Percentiles rank a stretch among this genome's conserved stretches.
phyloP scores from a whole-genome alignment of 2,888 invertebrate genomes.

The Cynaeus angustus region DNA sequence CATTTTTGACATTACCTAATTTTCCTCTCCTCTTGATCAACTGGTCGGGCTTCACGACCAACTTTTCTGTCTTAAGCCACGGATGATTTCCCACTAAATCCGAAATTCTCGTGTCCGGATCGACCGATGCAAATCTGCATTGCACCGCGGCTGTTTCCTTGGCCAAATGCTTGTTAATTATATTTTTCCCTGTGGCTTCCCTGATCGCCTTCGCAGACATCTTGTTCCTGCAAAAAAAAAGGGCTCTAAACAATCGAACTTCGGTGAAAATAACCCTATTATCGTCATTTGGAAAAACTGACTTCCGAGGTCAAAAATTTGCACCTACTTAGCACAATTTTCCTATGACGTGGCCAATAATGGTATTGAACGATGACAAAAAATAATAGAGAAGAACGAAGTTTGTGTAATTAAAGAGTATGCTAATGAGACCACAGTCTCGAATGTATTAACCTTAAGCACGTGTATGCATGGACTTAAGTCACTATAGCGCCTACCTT shows the following conservation, averaged over 20 bases:
- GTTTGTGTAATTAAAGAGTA: too few relatives aligned
- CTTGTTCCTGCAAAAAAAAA: slow-evolving; percentile 31
- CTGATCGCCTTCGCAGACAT: slow-evolving; percentile 99
- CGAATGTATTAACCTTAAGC: slow-evolving; percentile 12
- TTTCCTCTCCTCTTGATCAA: slow-evolving; percentile 98
- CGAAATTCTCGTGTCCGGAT: slow-evolving; percentile 85
- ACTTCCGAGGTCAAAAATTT: slow-evolving; percentile 23
- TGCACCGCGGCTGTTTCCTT: slow-evolving; percentile 79
- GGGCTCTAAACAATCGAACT: too few relatives aligned
- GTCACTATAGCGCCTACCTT: background rate
- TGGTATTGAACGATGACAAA: background rate
- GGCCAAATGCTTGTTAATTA: slow-evolving; percentile 88
- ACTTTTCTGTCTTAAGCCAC: slow-evolving; percentile 89
- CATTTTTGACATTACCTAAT: slow-evolving; percentile 74
- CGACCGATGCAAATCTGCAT: slow-evolving; percentile 88
- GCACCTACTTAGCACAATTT: slow-evolving; percentile 19
- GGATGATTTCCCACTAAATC: slow-evolving; percentile 84
- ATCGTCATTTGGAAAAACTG: background rate
- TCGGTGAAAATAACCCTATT: background rate
- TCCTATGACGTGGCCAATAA: slow-evolving; percentile 3
- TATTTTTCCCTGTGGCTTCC: slow-evolving; percentile 94
- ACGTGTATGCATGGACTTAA: slow-evolving; percentile 7
- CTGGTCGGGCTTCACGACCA: slow-evolving; percentile 99
- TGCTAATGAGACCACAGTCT: background rate
- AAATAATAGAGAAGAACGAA: too few relatives aligned